Evolutionary conservation across 2,888 invertebrate genomes (phyloP), one percentile per base, ranked within the genome.

Genomic region (Drosophila mayaguana): DNA sequence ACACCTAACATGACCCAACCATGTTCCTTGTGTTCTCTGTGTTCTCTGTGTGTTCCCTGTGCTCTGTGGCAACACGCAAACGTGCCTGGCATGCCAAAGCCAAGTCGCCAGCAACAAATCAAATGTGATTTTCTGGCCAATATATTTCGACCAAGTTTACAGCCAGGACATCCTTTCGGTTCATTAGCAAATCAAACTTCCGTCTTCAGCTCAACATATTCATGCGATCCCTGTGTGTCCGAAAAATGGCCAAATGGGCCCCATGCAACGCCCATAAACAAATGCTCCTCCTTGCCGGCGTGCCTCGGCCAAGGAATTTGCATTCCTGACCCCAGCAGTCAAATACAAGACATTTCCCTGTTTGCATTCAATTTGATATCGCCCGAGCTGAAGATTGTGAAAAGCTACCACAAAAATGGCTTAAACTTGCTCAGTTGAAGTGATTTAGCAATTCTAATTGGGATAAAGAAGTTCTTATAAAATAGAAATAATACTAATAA

Each of bases 151-250:
- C 56, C 38, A 59, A 65, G 56, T 80, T 77, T 55, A 32, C 55
- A 70, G 70, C 54, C 71, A 70, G 72, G 70, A 83, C 72, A 72
- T 78, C 75, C 75, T 81, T 77, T 69, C 88, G 71, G 77, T 88
- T 89, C 89, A 91, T 88, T 90, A 91, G 88, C 89, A 88, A 90
- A 91, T 90, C 88, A 84, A 91, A 87, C 88, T 91, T 91, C 89
- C 89, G 81, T 60, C 80, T 81, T 66, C 43, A 25, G 63, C 73
- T 42, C 66, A 83, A 83, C 88, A 84, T 85, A 81, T 83, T 74
- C 72, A 59, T 61, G 50, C 57, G 66, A 57, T 55, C 56, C 60
- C 12, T 50, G 48, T 62, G 50, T 73, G 63, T 63, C 62, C 62
- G n/a, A 67, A 69, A 73, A 75, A 8, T 50, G 20, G 54, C 64